Evolutionary conservation across 2,113 vertebrate species (phyloP), one percentile per base, ranked within the genome.

Genomic region (Blennius ocellaris): DNA sequence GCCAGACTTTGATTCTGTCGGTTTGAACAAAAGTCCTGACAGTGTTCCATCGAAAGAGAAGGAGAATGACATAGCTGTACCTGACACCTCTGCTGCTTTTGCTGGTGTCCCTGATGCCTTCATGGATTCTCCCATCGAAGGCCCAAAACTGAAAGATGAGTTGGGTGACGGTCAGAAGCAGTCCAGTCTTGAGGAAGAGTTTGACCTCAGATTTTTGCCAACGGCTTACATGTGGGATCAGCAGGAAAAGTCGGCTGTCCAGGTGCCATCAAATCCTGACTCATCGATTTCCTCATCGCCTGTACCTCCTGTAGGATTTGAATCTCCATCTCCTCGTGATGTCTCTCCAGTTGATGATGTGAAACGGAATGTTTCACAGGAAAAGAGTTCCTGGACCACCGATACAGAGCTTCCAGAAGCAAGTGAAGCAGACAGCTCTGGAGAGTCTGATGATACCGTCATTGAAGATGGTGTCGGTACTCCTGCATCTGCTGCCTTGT

Each of bases 391-490:
- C 39, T 88, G 84, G 88, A 74, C 60, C 2, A 64, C 66, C 67
- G 91, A 87, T 47, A 55, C 87, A 7, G 67, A 83, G 17, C 57
- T 84, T 7, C 78, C 76, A 45, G 93, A 94, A 76, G 73, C 60
- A n/a, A 70, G 76, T 9, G 96, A 96, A 55, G 90, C 82, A 1
- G 96, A 96, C 54, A 97, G 96, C 78, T 97, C 96, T 21, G 95
- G 95, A 10, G 96, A 96, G 15, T 97, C 96, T 0, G 96, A 96
- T n/a, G 96, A 96, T 73, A 96, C 96, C 0, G 95, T 96, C 7
- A 95, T 96, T 79, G 96, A 96, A 82, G 95, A 96, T n/a, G 64
- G 86, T 11, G 51, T 78, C 0, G 41, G 48, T 14, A 58, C 56
- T 45, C 38, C 71, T 67, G 58, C 30, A n/a, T 36, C 72, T 30